phyloP scores from a whole-genome alignment of 2,113 vertebrate genomes.

The Porphyrio hochstetteri region DNA sequence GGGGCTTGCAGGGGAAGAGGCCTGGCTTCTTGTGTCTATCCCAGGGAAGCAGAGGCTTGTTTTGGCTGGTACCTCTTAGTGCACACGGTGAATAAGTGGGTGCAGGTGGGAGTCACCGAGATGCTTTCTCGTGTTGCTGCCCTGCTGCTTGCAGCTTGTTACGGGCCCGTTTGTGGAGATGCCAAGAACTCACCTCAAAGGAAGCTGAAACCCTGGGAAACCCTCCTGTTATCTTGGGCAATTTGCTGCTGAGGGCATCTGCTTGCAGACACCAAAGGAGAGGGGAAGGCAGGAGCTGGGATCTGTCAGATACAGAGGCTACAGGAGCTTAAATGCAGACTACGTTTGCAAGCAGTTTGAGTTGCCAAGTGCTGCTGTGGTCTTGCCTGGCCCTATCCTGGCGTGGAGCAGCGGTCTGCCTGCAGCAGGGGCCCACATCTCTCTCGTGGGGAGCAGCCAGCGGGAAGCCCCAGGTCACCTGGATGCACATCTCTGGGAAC shows the following conservation, averaged over 20 bases:
- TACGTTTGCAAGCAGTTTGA: background rate
- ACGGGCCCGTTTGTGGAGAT: background rate
- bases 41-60: background rate
- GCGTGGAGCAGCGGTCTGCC: background rate
- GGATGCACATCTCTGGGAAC: fast-evolving
- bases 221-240: background rate
- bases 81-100: fast-evolving
- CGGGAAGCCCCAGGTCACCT: background rate
- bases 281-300: background rate
- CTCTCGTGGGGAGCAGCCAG: fast-evolving
- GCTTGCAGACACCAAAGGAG: fast-evolving
- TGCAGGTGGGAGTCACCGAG: background rate
- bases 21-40: background rate
- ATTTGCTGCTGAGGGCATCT: background rate
- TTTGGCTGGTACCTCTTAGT: background rate
- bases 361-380: background rate
- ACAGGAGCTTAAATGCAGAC: background rate
- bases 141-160: background rate
- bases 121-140: background rate
- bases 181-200: background rate
- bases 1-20: background rate
- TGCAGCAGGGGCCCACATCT: fast-evolving
- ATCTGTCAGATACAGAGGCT: fast-evolving
- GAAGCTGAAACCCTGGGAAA: background rate
- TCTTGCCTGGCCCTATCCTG: background rate